Evolutionary conservation across 2,797 vertebrate species (phyloP).

Genomic region (Chromobotia macracanthus): DNA sequence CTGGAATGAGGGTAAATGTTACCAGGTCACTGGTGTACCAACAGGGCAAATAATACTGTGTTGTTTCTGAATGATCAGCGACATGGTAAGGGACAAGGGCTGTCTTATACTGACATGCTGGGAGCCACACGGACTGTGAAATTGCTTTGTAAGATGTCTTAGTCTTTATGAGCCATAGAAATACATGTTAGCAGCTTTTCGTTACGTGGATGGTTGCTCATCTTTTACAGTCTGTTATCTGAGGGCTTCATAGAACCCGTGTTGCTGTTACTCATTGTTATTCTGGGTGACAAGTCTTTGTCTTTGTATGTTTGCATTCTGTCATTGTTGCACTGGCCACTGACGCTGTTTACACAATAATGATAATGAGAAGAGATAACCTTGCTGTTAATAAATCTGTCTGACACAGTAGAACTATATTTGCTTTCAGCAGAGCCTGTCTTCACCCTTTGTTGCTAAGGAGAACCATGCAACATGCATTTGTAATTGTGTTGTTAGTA

Average conservation of each 20-base stretch:
- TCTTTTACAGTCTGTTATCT: conserved; percentile 35
- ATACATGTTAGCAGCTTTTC: conserved; percentile 15
- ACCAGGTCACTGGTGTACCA: conserved; percentile 55
- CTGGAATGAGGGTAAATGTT: conserved; percentile 59
- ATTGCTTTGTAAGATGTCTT: conserved; percentile 42
- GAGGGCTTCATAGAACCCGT: not conserved
- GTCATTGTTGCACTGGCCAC: not conserved
- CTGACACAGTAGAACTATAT: conserved; percentile 9
- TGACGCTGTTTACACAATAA: conserved; percentile 9
- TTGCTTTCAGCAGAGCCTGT: not conserved
- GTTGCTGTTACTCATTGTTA: conserved; percentile 12
- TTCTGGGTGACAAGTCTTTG: conserved; percentile 38
- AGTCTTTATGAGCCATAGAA: conserved; percentile 13
- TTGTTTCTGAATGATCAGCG: conserved; percentile 43
- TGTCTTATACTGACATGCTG: conserved; percentile 24
- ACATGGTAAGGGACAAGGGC: conserved; percentile 52
- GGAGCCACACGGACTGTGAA: conserved; percentile 46
- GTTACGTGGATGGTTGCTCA: not conserved
- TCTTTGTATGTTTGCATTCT: conserved; percentile 17
- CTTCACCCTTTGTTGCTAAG: conserved; percentile 1
- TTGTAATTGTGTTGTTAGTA: conserved; percentile 45
- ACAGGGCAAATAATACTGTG: conserved; percentile 55
- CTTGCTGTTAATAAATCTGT: conserved; percentile 24
- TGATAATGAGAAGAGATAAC: conserved; percentile 33
- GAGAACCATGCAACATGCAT: not conserved